phyloP scores from a whole-genome alignment of 2,888 invertebrate species.

The Homarus gammarus region DNA sequence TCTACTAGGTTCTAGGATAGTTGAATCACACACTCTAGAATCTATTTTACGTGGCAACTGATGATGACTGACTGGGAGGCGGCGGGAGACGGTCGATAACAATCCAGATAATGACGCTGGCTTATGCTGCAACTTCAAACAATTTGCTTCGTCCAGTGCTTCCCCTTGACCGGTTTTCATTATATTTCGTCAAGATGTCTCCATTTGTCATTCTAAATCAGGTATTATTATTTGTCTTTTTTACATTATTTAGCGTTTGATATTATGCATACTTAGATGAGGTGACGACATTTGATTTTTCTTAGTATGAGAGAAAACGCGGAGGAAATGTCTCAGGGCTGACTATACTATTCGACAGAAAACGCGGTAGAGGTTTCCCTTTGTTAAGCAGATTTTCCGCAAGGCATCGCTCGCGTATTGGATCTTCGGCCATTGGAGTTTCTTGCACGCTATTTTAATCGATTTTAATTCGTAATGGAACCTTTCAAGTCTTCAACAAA shows the following conservation, averaged over 20 bases:
- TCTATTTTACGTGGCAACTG: too few species aligned
- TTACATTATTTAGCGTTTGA: too few species aligned
- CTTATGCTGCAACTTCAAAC: conserved; percentile 56
- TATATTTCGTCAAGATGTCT: conserved; percentile 30
- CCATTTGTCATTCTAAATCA: background rate
- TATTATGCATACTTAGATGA: too few species aligned
- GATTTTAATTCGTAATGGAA: conserved; percentile 67
- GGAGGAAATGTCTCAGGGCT: background rate
- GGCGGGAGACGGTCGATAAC: conserved; percentile 41
- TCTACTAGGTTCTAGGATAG: too few species aligned
- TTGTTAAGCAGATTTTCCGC: conserved; percentile 37
- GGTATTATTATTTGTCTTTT: too few species aligned
- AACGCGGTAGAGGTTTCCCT: background rate
- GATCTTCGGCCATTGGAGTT: conserved; percentile 3
- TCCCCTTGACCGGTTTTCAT: conserved; percentile 33
- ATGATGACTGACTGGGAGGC: background rate
- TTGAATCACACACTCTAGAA: too few species aligned
- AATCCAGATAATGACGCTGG: conserved; percentile 52
- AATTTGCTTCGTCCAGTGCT: conserved; percentile 33
- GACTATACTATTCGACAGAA: conserved; percentile 28
- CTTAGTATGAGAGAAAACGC: background rate
- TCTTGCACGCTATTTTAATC: conserved; percentile 47
- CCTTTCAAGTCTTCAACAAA: conserved; percentile 63
- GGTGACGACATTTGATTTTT: background rate
- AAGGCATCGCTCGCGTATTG: conserved; percentile 34